Evolutionary conservation across 2,797 vertebrate species (phyloP).

Genomic region (Anas acuta): DNA sequence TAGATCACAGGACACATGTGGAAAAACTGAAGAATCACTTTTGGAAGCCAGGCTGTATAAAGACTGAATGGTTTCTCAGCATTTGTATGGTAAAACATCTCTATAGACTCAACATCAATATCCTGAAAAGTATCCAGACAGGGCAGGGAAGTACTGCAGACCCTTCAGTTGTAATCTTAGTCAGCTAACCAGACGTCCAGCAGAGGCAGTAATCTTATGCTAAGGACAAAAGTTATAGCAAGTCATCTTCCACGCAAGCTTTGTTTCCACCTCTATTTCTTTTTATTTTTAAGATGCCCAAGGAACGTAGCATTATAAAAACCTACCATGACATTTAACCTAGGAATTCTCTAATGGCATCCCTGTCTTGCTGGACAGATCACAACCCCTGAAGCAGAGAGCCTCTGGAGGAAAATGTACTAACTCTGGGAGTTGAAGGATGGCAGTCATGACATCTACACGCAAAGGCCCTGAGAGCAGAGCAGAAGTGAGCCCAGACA

Average conservation of each 20-base stretch:
- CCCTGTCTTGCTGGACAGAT: neutral
- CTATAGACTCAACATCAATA: neutral
- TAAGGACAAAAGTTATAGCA: neutral
- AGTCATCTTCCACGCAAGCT: neutral
- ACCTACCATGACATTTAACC: neutral
- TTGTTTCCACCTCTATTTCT: neutral
- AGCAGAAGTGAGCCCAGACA: neutral
- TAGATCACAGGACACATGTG: fast-evolving
- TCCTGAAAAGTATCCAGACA: neutral
- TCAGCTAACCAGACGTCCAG: neutral
- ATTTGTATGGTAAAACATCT: neutral
- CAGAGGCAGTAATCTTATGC: neutral
- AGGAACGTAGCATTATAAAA: neutral
- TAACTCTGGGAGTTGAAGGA: neutral
- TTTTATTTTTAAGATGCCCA: neutral
- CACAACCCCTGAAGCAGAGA: neutral
- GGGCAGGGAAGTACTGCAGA: neutral
- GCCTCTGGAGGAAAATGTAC: neutral
- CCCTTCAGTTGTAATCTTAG: neutral
- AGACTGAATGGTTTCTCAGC: neutral
- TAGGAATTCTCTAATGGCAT: neutral
- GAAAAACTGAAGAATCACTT: neutral
- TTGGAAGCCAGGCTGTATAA: neutral
- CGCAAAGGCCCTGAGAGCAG: neutral
- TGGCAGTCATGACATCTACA: neutral